Evolutionary conservation across 2,888 invertebrate species (phyloP), one percentile per base, ranked within the genome.

Genomic region (Watsonalla cultraria): DNA sequence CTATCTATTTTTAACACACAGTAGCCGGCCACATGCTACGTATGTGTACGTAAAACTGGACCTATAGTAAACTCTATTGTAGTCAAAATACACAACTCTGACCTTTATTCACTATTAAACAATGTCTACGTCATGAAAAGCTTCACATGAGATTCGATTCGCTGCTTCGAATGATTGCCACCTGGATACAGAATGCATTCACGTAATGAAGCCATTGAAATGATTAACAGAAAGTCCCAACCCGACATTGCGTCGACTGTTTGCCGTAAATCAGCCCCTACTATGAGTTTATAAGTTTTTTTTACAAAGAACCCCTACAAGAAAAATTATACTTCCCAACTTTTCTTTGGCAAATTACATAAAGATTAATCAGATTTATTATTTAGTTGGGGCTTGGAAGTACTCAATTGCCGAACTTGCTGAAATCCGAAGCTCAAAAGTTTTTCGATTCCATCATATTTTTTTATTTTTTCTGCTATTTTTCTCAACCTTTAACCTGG

Each of bases 1-100:
- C 70, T 67, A 72, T 81, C 87, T 90, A 88, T 90, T 86, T 88
- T 86, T 88, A 89, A 82, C 79, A 66, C 70, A 62, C 70, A 76
- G 73, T 70, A 67, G 72, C 72, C 68, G 74, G 70, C 61, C 65
- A 68, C 70, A 69, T 65, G 68, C 62, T 70, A 72, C 78, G 80
- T 72, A 69, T 76, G 73, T 78, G 72, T 70, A 42, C 42, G 11
- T 42, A 66, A 57, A 65, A 73, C 65, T 62, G 64, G 74, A 84
- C 82, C 82, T 83, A 82, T 66, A 68, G 63, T 62, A 57, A 63
- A 60, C 64, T 70, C 64, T 66, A 65, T 67, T 65, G 9, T 35
- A 39, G 8, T 37, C 14, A 13, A 48, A 35, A 35, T 14, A 54
- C 52, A 65, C 67, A 61, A 65, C 65, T 69, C 51, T 66, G 72